A percentile compares a stretch with the other conserved stretches of the same genome.
These are phyloP conservation scores for Argyrosomus regius DNA, from an alignment of 2,797 vertebrate species.

Conservation along the genomic window DNA sequence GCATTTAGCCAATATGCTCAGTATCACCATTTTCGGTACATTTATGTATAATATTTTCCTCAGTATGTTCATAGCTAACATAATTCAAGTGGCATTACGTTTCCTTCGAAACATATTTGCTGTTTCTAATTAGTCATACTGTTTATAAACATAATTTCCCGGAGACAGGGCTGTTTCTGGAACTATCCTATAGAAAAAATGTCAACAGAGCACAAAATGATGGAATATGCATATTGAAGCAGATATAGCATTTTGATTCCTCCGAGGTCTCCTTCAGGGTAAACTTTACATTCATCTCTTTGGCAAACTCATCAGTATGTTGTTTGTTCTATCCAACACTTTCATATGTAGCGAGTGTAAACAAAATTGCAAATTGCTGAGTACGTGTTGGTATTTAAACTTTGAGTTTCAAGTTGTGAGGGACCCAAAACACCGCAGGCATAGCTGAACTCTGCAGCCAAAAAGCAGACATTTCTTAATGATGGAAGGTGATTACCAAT, in stretches of 20 bases:
- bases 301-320: conserved; percentile 1
- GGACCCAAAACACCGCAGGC: not conserved
- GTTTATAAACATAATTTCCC: not conserved
- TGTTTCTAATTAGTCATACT: not conserved
- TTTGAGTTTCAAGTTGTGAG: not conserved
- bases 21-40: too few species aligned
- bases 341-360: not conserved
- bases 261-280: not conserved
- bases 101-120: not conserved
- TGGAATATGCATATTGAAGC: conserved; percentile 2
- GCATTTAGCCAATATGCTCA: not conserved
- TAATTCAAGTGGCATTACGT: too few species aligned
- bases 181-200: not conserved
- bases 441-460: not conserved
- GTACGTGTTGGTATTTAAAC: not conserved
- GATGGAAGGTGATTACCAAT: too few species aligned
- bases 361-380: not conserved
- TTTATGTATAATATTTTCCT: not conserved
- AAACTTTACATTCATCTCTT: conserved; percentile 13
- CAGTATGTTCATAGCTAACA: not conserved
- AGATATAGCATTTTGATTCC: not conserved
- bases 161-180: not conserved
- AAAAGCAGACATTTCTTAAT: not conserved
- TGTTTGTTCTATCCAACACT: not conserved
- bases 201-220: not conserved